phyloP scores from a whole-genome alignment of 2,797 vertebrate genomes.

The Crocodylus rhombifer region DNA sequence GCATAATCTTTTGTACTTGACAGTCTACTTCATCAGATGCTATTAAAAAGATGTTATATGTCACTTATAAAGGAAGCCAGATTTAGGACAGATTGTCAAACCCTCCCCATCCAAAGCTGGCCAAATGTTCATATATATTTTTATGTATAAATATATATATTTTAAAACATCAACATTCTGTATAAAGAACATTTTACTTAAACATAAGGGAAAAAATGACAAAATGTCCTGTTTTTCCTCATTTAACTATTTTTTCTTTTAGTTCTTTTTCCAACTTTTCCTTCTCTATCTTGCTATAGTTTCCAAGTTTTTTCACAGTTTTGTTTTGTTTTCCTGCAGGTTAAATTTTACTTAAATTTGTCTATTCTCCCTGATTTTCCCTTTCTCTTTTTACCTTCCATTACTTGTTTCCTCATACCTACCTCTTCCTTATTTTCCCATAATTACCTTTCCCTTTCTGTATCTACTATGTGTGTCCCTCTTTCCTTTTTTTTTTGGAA shows the following conservation, averaged over 20 bases:
- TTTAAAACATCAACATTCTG: not conserved
- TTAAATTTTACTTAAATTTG: not conserved
- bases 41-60: not conserved
- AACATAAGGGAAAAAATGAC: not conserved
- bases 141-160: not conserved
- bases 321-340: not conserved
- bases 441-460: not conserved
- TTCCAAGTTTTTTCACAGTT: not conserved
- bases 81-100: not conserved
- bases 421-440: not conserved
- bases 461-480: not conserved
- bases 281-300: not conserved
- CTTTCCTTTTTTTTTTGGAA: not conserved
- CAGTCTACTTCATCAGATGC: too few relatives aligned
- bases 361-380: not conserved
- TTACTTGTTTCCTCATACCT: not conserved
- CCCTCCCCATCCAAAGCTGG: not conserved
- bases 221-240: not conserved
- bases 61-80: not conserved
- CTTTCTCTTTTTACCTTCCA: not conserved
- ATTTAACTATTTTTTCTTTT: not conserved
- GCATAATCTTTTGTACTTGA: too few relatives aligned
- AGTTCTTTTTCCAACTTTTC: not conserved
- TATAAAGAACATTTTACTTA: not conserved
- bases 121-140: not conserved